These are phyloP conservation scores for Coelopa pilipes DNA, from an alignment of 2,888 invertebrate genomes.

Conservation along the genomic window DNA sequence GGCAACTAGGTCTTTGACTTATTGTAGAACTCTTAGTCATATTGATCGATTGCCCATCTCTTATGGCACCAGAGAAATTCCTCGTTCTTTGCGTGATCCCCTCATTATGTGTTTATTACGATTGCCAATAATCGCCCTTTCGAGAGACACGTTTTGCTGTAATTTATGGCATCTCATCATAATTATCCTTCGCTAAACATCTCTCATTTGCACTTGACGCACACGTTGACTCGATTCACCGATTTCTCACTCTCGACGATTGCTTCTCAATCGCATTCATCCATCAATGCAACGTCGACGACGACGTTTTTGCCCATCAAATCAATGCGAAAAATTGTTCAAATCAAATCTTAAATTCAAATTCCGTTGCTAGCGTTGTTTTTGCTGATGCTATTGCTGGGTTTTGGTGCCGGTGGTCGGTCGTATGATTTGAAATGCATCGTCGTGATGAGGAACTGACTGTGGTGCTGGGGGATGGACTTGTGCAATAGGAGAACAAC, in stretches of 20 bases:
- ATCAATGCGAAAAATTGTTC: constrained; percentile 24
- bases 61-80: too few relatives aligned
- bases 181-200: constrained; percentile 14
- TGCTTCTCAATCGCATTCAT: background rate
- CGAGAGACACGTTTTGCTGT: constrained; percentile 18
- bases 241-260: background rate
- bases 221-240: background rate
- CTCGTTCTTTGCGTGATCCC: background rate
- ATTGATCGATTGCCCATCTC: too few relatives aligned
- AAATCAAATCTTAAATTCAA: constrained; percentile 36
- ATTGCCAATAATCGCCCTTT: background rate
- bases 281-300: constrained; percentile 4
- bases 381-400: background rate
- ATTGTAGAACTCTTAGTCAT: too few relatives aligned
- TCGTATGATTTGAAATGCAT: constrained; percentile 8
- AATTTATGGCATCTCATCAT: constrained; percentile 31
- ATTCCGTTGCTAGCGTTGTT: background rate
- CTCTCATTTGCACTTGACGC: constrained; percentile 34
- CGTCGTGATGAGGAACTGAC: constrained; percentile 20
- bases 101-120: background rate
- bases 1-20: too few relatives aligned
- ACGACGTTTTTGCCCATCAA: background rate
- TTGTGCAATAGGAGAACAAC: background rate
- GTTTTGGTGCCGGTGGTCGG: background rate
- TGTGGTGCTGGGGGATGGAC: background rate